Conservation (phyloP, 2,888 invertebrate genomes). For the Calliscelio sp. region DNA sequence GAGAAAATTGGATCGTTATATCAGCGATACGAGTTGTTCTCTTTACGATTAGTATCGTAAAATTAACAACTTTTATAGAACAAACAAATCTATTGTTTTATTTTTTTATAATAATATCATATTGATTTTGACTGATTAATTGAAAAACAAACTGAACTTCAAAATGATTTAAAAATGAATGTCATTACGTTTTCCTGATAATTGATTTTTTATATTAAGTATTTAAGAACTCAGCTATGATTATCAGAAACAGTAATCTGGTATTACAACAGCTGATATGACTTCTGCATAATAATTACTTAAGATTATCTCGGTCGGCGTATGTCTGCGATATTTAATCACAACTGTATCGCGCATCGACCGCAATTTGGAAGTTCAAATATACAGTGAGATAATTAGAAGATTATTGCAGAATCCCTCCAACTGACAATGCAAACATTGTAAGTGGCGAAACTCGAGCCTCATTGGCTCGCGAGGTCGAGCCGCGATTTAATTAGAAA, state of each 20-base stretch:
- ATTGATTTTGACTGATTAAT: too few species aligned
- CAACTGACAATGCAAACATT: constrained; percentile 65
- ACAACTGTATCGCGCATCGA: constrained; percentile 45
- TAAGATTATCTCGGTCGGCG: constrained; percentile 41
- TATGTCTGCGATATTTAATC: constrained; percentile 52
- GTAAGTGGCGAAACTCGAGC: constrained; percentile 66
- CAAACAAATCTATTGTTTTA: too few species aligned
- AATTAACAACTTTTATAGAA: not conserved
- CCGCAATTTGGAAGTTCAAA: constrained; percentile 61
- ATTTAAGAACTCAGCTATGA: too few species aligned
- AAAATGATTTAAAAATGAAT: too few species aligned
- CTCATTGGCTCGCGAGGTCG: constrained; percentile 75
- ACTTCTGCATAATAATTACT: constrained; percentile 46
- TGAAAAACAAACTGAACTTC: too few species aligned
- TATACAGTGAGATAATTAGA: constrained; percentile 67
- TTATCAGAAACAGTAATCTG: not conserved
- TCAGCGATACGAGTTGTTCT: not conserved
- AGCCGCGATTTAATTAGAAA: constrained; percentile 66
- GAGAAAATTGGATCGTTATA: constrained; percentile 23
- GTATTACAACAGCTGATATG: not conserved
- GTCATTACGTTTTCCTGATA: too few species aligned
- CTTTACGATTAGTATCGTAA: not conserved
- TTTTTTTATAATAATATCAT: too few species aligned
- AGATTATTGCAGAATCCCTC: constrained; percentile 67
- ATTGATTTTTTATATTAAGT: too few species aligned